A percentile compares a stretch with the other conserved stretches of the same genome.
These are phyloP conservation scores for Silurus meridionalis DNA, from an alignment of 2,113 vertebrate genomes.

Conservation along the genomic window DNA sequence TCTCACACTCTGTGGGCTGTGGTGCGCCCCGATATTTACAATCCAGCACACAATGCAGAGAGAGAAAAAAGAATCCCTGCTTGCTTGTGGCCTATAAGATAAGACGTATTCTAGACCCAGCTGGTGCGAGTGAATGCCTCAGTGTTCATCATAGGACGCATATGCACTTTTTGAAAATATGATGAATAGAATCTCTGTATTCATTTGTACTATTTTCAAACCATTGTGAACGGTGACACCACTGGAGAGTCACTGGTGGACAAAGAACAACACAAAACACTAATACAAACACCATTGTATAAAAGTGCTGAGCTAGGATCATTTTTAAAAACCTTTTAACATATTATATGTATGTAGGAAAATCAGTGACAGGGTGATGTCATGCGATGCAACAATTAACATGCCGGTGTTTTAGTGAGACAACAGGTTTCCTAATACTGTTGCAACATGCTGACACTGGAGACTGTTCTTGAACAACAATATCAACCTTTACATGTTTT, in stretches of 20 bases:
- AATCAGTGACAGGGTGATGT: not conserved
- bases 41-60: slow-evolving; percentile 4
- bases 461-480: not conserved
- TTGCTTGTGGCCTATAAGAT: not conserved
- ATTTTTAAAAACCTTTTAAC: not conserved
- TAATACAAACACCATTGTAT: not conserved
- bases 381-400: not conserved
- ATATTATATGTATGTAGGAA: not conserved
- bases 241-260: not conserved
- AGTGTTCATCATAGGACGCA: slow-evolving; percentile 25
- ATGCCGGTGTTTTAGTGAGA: not conserved
- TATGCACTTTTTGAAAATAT: not conserved
- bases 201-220: slow-evolving; percentile 9
- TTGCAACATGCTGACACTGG: no score
- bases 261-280: not conserved
- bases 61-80: not conserved
- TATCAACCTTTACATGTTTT: not conserved
- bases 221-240: not conserved
- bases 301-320: not conserved
- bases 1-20: slow-evolving; percentile 70
- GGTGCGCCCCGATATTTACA: slow-evolving; percentile 49
- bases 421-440: no score
- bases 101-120: slow-evolving; percentile 36
- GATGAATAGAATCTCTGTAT: slow-evolving; percentile 24
- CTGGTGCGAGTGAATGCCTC: slow-evolving; percentile 28